Evolutionary conservation across 2,113 vertebrate genomes (phyloP).

Genomic region (Microtus montanus): DNA sequence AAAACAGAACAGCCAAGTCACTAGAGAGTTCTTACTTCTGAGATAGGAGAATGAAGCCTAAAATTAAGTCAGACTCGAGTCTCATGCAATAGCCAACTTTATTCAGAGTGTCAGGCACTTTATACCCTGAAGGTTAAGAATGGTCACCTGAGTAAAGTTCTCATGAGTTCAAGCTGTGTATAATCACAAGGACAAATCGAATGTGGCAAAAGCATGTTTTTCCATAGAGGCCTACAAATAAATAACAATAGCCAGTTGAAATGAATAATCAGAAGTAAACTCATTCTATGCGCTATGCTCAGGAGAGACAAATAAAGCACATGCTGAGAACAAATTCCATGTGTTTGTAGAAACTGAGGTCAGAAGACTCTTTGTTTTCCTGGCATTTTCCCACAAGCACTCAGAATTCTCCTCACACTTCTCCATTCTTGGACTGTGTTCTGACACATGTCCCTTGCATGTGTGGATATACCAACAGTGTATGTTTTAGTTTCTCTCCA

Average conservation of each 20-base stretch:
- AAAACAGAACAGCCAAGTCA: too few species aligned
- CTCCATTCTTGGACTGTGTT: neutral
- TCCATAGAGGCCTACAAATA: neutral
- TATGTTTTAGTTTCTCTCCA: neutral
- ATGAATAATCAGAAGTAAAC: neutral
- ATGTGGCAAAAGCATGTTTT: neutral
- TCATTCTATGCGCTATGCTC: neutral
- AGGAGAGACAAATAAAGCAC: neutral
- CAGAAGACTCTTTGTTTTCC: neutral
- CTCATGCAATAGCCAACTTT: neutral
- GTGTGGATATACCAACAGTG: neutral
- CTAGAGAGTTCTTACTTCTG: too few species aligned
- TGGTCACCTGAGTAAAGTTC: neutral
- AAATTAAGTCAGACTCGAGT: neutral
- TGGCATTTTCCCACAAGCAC: neutral
- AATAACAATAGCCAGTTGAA: neutral
- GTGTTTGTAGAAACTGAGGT: neutral
- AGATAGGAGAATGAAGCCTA: neutral
- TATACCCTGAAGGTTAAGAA: neutral
- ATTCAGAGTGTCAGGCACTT: neutral
- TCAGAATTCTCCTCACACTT: neutral
- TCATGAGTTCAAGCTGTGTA: neutral
- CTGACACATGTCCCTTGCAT: neutral
- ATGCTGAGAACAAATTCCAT: neutral
- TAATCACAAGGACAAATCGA: neutral